These are phyloP conservation scores for Tyto alba DNA, from an alignment of 2,113 vertebrate species.

Conservation along the genomic window DNA sequence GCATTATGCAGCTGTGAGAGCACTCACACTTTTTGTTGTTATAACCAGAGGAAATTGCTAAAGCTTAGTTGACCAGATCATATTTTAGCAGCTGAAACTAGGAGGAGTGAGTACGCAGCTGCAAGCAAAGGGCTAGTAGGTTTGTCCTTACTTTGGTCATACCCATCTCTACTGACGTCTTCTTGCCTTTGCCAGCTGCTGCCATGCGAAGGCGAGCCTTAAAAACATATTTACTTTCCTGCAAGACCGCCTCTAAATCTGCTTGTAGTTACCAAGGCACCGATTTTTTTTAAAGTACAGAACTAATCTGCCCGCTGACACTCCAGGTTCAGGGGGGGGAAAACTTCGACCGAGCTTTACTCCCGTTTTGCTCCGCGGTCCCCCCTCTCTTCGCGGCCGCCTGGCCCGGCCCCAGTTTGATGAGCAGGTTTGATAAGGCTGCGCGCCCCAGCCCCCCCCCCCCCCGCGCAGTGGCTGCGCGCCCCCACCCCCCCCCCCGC, in stretches of 20 bases:
- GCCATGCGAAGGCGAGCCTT: not conserved
- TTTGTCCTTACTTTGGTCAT: not conserved
- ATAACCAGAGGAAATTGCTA: not conserved
- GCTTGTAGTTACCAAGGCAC: fast-evolving
- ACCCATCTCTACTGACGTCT: not conserved
- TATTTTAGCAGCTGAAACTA: not conserved
- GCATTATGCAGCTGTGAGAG: not conserved
- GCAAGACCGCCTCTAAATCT: not conserved
- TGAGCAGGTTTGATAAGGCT: not conserved
- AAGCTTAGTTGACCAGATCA: not conserved
- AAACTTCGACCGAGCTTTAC: not conserved
- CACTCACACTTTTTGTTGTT: not conserved
- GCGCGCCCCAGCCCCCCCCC: too few species aligned
- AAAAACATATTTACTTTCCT: not conserved
- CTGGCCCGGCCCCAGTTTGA: too few species aligned
- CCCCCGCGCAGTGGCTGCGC: too few species aligned
- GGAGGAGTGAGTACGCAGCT: not conserved
- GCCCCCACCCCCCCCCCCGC: too few species aligned
- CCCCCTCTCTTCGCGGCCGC: not conserved
- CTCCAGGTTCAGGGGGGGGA: not conserved
- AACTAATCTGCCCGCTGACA: not conserved
- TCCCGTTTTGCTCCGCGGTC: not conserved
- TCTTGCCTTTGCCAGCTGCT: not conserved
- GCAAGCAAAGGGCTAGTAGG: not conserved
- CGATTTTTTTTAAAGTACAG: not conserved